Percentiles rank a stretch among this genome's conserved stretches.
Conservation (phyloP, 2,797 vertebrate species). For the Ibycter americanus region DNA sequence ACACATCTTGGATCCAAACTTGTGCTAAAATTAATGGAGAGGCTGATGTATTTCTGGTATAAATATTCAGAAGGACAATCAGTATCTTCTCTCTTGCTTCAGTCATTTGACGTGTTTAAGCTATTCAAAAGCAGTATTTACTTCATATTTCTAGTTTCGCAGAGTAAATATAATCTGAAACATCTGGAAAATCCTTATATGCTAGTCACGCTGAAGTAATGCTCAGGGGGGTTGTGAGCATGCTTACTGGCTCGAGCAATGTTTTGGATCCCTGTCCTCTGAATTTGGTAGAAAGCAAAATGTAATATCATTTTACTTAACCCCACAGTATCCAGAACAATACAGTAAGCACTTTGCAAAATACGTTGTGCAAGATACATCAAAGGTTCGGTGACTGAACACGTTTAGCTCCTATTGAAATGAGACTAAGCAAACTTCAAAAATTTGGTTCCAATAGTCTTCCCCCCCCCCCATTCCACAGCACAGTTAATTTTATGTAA, state of each 20-base stretch:
- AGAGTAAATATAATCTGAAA: slow-evolving; percentile 56
- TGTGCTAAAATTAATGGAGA: not conserved
- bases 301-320: not conserved
- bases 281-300: slow-evolving; percentile 25
- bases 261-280: slow-evolving; percentile 21
- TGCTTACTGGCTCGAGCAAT: slow-evolving; percentile 24
- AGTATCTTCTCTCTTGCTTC: not conserved
- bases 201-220: slow-evolving; percentile 52
- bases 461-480: not conserved
- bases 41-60: not conserved
- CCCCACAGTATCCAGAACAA: not conserved
- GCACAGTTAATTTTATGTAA: not conserved
- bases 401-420: not conserved
- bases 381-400: not conserved
- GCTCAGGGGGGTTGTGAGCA: slow-evolving; percentile 28
- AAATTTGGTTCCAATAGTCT: not conserved
- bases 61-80: not conserved
- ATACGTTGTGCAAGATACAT: not conserved
- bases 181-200: slow-evolving; percentile 37
- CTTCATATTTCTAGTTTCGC: not conserved
- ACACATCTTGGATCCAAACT: not conserved
- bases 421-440: not conserved
- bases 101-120: not conserved
- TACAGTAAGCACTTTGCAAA: not conserved
- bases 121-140: not conserved